phyloP scores from a whole-genome alignment of 92 coral and sea anemone genomes.

The Desmophyllum pertusum region DNA sequence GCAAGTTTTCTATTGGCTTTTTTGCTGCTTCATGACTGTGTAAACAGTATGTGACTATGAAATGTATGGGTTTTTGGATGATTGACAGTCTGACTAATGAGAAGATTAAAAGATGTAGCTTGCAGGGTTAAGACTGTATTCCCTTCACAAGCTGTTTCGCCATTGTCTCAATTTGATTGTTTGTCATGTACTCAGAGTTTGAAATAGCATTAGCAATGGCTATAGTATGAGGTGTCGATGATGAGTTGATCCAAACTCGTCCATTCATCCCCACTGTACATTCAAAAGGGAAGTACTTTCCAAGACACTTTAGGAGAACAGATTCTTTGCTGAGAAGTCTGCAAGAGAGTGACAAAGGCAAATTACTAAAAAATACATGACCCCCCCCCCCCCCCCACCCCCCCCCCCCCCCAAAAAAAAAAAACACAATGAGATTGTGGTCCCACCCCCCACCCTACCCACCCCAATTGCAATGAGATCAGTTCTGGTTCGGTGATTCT shows the following conservation, averaged over 20 bases:
- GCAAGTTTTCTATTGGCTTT: no score
- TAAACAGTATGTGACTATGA: no score
- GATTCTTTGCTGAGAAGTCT: constrained; percentile 86
- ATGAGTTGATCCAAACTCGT: constrained; percentile 88
- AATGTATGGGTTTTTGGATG: background rate
- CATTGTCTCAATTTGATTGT: constrained; percentile 79
- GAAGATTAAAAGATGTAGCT: background rate
- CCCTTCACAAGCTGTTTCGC: constrained; percentile 83
- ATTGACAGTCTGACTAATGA: background rate
- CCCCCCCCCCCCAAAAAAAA: no score
- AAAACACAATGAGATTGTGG: no score
- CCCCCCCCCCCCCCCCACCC: background rate
- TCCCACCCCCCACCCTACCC: no score
- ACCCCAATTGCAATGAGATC: no score
- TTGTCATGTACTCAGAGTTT: constrained; percentile 89
- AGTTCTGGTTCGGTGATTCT: no score
- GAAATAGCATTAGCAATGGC: constrained; percentile 85
- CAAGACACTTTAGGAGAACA: constrained; percentile 76
- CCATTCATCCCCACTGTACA: constrained; percentile 96
- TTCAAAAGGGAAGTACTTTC: constrained; percentile 90
- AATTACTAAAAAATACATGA: background rate
- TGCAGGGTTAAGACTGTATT: constrained; percentile 37
- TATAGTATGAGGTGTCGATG: constrained; percentile 65
- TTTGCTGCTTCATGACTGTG: no score
- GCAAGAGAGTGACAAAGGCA: background rate